Conservation (phyloP, 2,797 vertebrate genomes). For the Vespertilio murinus region DNA sequence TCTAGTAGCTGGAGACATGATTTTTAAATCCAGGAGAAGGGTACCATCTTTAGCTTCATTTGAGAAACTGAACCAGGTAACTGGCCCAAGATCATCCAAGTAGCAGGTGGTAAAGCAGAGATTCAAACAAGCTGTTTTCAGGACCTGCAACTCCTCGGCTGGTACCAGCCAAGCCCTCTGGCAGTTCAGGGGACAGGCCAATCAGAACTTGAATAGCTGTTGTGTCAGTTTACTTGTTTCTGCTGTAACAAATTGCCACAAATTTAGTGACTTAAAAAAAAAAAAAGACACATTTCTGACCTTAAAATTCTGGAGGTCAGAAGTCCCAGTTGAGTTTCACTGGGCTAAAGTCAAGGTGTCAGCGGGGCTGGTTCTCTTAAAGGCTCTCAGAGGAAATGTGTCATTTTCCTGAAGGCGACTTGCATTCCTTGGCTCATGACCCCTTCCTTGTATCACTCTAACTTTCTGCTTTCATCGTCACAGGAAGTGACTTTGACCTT, state of each 20-base stretch:
- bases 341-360: not conserved
- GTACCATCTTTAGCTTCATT: not conserved
- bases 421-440: not conserved
- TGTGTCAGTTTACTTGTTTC: not conserved
- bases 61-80: not conserved
- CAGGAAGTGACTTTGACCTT: not conserved
- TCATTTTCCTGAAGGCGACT: not conserved
- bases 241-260: not conserved
- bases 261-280: not conserved
- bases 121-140: not conserved
- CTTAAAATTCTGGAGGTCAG: not conserved
- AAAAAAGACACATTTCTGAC: not conserved
- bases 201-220: not conserved
- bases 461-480: not conserved
- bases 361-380: not conserved
- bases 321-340: not conserved
- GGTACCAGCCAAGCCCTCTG: not conserved
- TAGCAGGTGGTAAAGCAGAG: not conserved
- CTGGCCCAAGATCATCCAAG: not conserved
- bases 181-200: not conserved
- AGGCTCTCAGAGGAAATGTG: not conserved
- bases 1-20: not conserved
- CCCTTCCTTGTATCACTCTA: not conserved
- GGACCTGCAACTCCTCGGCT: not conserved
- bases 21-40: not conserved